Conservation (phyloP, 2,113 vertebrate species). For the Microtus pennsylvanicus region DNA sequence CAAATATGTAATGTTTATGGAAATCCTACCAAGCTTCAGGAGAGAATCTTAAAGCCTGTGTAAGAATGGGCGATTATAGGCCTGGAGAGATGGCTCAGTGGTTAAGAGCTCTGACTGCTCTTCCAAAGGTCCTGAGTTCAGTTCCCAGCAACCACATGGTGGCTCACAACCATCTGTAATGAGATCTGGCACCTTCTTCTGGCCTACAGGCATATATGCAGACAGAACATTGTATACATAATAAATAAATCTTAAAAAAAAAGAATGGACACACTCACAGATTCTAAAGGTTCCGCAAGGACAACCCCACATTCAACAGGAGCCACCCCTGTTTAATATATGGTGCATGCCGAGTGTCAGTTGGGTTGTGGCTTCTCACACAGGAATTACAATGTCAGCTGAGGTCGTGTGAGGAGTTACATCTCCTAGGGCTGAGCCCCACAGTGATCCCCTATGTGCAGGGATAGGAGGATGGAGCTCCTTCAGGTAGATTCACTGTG, state of each 20-base stretch:
- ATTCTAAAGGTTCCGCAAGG: background rate
- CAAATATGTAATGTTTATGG: background rate
- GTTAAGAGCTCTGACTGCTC: too few species aligned
- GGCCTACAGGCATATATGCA: too few species aligned
- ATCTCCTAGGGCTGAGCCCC: background rate
- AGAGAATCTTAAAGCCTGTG: background rate
- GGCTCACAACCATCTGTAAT: too few species aligned
- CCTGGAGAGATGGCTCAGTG: too few species aligned
- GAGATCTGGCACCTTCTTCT: too few species aligned
- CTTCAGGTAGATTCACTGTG: background rate
- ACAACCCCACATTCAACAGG: background rate
- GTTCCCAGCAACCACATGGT: too few species aligned
- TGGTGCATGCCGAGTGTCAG: background rate
- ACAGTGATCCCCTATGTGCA: too few species aligned
- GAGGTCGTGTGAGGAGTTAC: background rate
- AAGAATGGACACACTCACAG: background rate
- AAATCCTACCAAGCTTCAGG: background rate
- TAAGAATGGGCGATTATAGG: background rate
- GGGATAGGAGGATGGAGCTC: rapidly evolving
- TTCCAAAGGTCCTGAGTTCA: too few species aligned
- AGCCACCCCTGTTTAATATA: background rate
- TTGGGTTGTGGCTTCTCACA: background rate
- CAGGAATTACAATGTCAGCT: background rate
- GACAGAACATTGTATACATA: too few species aligned
- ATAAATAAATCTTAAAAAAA: too few species aligned